Conservation (phyloP, 2,113 vertebrate genomes). For the Mus spicilegus region DNA sequence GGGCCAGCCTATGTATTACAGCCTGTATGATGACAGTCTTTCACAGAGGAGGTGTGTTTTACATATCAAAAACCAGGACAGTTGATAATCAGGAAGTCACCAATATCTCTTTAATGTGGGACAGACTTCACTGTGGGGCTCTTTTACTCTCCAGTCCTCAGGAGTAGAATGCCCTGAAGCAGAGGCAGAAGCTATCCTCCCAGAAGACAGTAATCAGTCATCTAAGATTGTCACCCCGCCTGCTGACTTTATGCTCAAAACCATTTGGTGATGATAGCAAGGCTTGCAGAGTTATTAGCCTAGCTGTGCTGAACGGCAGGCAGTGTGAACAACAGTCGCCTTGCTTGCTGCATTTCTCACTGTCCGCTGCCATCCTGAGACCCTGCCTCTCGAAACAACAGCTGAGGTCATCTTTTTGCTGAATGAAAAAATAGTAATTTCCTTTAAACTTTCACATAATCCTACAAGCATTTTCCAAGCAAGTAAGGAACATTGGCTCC, state of each 20-base stretch:
- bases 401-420: background rate
- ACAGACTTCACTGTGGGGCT: background rate
- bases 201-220: background rate
- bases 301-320: background rate
- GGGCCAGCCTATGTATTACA: background rate
- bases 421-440: background rate
- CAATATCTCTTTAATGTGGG: background rate
- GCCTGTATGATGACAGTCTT: background rate
- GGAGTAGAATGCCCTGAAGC: background rate
- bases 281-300: background rate
- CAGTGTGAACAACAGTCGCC: background rate
- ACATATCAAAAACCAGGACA: background rate
- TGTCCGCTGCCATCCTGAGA: background rate
- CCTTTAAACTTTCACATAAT: slow-evolving; percentile 32
- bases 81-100: background rate
- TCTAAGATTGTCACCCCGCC: background rate
- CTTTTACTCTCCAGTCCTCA: background rate
- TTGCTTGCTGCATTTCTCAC: background rate
- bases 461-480: slow-evolving; percentile 9
- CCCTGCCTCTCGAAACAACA: background rate
- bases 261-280: background rate
- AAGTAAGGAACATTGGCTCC: background rate
- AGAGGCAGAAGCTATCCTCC: background rate
- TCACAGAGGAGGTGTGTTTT: background rate
- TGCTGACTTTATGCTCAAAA: background rate